Evolutionary conservation across 2,888 invertebrate species (phyloP).

Genomic region (Mythimna ferrago): DNA sequence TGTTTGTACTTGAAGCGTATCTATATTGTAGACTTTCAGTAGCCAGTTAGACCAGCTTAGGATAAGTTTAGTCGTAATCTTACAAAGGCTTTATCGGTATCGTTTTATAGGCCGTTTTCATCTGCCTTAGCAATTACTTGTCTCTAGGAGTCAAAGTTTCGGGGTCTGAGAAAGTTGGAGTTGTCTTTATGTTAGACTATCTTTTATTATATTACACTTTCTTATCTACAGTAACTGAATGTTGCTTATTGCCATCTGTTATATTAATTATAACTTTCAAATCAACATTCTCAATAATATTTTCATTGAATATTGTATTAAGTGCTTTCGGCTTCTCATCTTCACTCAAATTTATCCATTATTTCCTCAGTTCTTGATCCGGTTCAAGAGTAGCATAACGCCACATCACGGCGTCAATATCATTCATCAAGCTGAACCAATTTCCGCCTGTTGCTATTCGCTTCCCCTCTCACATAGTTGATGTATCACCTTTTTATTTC

Average conservation of each 20-base stretch:
- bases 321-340: slow-evolving; percentile 17
- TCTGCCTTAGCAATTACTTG: slow-evolving; percentile 32
- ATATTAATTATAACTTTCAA: not conserved
- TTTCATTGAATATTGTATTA: not conserved
- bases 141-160: slow-evolving; percentile 32
- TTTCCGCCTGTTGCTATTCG: slow-evolving; percentile 66
- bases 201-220: slow-evolving; percentile 7
- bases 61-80: slow-evolving; percentile 31
- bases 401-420: slow-evolving; percentile 63
- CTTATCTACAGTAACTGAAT: not conserved
- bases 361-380: slow-evolving; percentile 17
- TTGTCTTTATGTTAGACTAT: slow-evolving; percentile 18
- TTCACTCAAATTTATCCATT: slow-evolving; percentile 39
- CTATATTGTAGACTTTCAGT: slow-evolving; percentile 13
- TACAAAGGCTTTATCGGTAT: slow-evolving; percentile 25
- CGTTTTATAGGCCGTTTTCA: slow-evolving; percentile 43
- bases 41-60: slow-evolving; percentile 3
- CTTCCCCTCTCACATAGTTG: slow-evolving; percentile 59
- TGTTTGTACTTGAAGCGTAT: not conserved
- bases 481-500: slow-evolving; percentile 65
- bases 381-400: slow-evolving; percentile 41
- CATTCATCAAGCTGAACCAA: slow-evolving; percentile 67
- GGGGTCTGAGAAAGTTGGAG: slow-evolving; percentile 11
- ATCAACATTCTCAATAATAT: not conserved
- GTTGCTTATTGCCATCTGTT: not conserved